Evolutionary conservation across 2,888 invertebrate species (phyloP).

Genomic region (Itoplectis maculator): DNA sequence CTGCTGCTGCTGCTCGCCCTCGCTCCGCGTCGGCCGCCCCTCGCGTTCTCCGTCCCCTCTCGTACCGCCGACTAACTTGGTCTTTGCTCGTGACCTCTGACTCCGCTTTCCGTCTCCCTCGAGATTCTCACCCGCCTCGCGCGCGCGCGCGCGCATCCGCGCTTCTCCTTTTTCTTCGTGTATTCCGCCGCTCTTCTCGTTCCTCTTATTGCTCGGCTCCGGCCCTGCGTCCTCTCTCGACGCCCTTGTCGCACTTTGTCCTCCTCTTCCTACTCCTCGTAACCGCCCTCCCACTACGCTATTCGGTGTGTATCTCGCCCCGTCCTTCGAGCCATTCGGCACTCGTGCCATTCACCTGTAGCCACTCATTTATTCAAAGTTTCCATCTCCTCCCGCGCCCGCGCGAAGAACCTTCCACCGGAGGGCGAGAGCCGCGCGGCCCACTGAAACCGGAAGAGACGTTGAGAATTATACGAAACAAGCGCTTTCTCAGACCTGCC

Average conservation of each 20-base stretch:
- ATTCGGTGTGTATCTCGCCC: not conserved
- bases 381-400: constrained; percentile 13
- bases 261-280: no score
- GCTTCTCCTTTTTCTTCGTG: constrained; percentile 25
- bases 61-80: constrained; percentile 56
- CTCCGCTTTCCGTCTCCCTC: constrained; percentile 65
- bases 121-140: constrained; percentile 37
- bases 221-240: constrained; percentile 37
- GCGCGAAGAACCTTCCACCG: not conserved
- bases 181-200: constrained; percentile 27
- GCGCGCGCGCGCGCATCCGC: no score
- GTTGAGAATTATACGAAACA: constrained; percentile 30
- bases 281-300: constrained; percentile 27
- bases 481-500: constrained; percentile 1
- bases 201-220: constrained; percentile 24
- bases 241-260: constrained; percentile 52
- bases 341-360: constrained; percentile 62
- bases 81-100: constrained; percentile 67
- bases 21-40: constrained; percentile 16
- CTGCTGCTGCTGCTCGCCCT: constrained; percentile 52
- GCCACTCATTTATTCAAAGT: constrained; percentile 62
- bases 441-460: constrained; percentile 26
- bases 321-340: constrained; percentile 55
- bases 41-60: not conserved
- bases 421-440: not conserved